These are phyloP conservation scores for Propithecus perrieri DNA, from an alignment of 2,797 vertebrate species.

Conservation along the genomic window DNA sequence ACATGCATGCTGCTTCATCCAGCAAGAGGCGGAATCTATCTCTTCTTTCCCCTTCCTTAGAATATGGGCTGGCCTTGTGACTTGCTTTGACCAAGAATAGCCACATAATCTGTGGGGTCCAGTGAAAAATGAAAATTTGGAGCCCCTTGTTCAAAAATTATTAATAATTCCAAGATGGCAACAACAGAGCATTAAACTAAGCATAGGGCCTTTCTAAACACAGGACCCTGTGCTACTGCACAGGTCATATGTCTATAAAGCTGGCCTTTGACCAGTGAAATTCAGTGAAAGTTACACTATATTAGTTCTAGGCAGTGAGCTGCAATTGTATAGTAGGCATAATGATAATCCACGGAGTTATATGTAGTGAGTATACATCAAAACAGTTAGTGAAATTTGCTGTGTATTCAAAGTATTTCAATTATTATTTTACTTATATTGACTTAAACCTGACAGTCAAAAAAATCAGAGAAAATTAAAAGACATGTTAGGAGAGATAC, in stretches of 20 bases:
- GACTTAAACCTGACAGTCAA: neutral
- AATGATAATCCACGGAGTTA: neutral
- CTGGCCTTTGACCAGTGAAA: neutral
- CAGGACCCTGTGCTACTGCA: neutral
- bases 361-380: neutral
- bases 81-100: neutral
- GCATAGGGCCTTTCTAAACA: neutral
- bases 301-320: neutral
- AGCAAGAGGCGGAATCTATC: neutral
- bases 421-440: constrained; percentile 10
- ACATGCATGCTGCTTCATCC: neutral
- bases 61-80: neutral
- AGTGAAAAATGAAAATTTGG: neutral
- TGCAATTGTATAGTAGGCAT: neutral
- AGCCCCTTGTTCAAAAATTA: neutral
- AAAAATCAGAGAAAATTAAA: neutral
- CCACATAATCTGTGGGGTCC: neutral
- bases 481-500: neutral
- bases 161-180: neutral
- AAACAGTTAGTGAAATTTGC: neutral
- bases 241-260: neutral
- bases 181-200: neutral
- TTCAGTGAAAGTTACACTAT: neutral
- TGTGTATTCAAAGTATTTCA: neutral
- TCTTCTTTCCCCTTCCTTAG: neutral